Evolutionary conservation across 2,797 vertebrate genomes (phyloP), one percentile per base, ranked within the genome.

Genomic region (Oreochromis mossambicus): DNA sequence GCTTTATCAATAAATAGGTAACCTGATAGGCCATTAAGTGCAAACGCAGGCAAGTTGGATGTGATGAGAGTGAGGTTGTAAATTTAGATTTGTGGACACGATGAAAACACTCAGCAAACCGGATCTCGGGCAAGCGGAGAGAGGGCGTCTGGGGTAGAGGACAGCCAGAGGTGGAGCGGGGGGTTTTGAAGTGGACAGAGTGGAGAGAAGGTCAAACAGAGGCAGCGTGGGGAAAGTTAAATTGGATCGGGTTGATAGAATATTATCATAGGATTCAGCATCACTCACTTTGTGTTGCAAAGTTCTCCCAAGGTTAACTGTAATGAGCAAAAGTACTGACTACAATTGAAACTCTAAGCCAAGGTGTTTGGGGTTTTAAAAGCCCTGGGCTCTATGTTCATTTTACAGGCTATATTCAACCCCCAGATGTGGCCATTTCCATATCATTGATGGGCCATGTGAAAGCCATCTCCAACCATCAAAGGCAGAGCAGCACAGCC

Each of bases 1-100:
- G 93, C 86, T 89, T 92, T 92, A 94, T 96, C 95, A 92, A 95
- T 95, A 95, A 93, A 90, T 80, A 21, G 73, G 90, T 84, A 93
- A 95, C 86, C 84, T 10, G 89, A 96, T 91, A 91, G 92, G 88
- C 87, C 86, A 68, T 86, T 94, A 92, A 94, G 93, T 92, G 92
- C 88, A 84, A 90, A 91, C 54, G 73, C 87, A 90, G 89, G 86
- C 76, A 81, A 86, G 91, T 54, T 78, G 66, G 79, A 82, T 90
- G 89, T 92, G 89, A 91, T 79, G 83, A 77, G 51, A 85, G 86
- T 75, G 34, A 83, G 84, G 83, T 29, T 90, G 91, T 92, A 93
- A 91, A 94, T 94, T 95, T 95, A 95, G 91, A 94, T 93, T 88
- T 89, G 92, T 92, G 90, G 82, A 93, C 19, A 58, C 32, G 24